Percentiles rank a stretch among this genome's conserved stretches.
Conservation (phyloP, 2,888 invertebrate species). For the Nymphalis polychloros region DNA sequence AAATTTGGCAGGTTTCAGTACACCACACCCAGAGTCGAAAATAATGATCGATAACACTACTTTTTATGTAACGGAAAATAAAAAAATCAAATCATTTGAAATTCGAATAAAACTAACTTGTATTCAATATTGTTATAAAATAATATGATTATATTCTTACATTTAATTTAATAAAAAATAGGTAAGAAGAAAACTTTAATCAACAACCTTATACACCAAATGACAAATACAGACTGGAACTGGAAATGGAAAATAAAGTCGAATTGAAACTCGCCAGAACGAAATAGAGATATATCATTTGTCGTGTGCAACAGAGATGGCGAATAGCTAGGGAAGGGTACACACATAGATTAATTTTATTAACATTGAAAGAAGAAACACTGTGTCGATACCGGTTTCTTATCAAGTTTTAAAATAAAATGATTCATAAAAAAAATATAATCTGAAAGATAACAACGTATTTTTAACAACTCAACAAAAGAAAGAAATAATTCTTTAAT, state of each 20-base stretch:
- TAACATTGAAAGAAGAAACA: slow-evolving; percentile 39
- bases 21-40: slow-evolving; percentile 68
- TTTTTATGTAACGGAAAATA: slow-evolving; percentile 1
- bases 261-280: slow-evolving; percentile 37
- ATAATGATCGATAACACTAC: slow-evolving; percentile 47
- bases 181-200: slow-evolving; percentile 40
- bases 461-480: neutral
- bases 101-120: neutral
- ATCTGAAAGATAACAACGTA: slow-evolving; percentile 5
- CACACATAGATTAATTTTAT: slow-evolving; percentile 14
- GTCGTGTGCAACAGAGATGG: slow-evolving; percentile 51
- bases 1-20: slow-evolving; percentile 53
- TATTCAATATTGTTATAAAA: neutral
- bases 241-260: slow-evolving; percentile 42
- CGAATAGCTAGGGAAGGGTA: slow-evolving; percentile 50
- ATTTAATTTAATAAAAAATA: slow-evolving; percentile 18
- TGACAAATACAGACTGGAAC: slow-evolving; percentile 69
- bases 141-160: slow-evolving; percentile 16
- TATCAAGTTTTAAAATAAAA: slow-evolving; percentile 32
- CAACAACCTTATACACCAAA: slow-evolving; percentile 54
- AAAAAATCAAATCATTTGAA: neutral
- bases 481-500: neutral
- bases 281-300: slow-evolving; percentile 47
- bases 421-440: slow-evolving; percentile 15
- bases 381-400: slow-evolving; percentile 57